These are phyloP conservation scores for Penaeus monodon DNA, from an alignment of 2,888 invertebrate genomes.

Conservation along the genomic window DNA sequence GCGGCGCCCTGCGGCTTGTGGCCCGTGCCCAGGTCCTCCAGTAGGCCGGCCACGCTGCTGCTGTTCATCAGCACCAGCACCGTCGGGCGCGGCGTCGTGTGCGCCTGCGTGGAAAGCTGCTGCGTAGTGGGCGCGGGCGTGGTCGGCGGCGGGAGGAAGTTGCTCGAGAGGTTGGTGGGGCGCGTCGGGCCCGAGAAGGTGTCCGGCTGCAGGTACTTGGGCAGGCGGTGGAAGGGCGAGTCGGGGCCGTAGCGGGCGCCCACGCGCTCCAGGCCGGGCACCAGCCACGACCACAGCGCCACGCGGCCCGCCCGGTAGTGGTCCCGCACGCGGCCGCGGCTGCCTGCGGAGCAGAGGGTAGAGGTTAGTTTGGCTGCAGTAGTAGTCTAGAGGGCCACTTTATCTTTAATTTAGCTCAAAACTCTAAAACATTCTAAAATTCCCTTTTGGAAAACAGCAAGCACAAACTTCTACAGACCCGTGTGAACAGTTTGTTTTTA, in stretches of 20 bases:
- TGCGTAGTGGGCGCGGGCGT: not conserved
- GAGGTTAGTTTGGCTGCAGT: no score
- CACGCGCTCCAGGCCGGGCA: conserved; percentile 78
- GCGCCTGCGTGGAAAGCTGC: not conserved
- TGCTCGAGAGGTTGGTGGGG: conserved; percentile 52
- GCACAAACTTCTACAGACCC: no score
- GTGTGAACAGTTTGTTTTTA: no score
- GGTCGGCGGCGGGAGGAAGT: conserved; percentile 57
- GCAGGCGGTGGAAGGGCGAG: conserved; percentile 48
- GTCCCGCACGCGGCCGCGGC: conserved; percentile 80
- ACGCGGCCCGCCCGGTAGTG: conserved; percentile 95
- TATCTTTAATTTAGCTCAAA: no score
- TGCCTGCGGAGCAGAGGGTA: conserved; percentile 1
- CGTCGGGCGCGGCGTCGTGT: conserved; percentile 24
- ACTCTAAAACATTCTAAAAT: no score
- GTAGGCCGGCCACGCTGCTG: conserved; percentile 34
- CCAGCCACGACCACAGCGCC: conserved; percentile 94
- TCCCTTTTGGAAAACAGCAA: no score
- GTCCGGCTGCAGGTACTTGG: conserved; percentile 60
- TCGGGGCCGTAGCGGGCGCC: conserved; percentile 50
- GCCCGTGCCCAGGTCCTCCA: conserved; percentile 20
- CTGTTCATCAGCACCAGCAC: conserved; percentile 22
- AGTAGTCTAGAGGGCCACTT: no score
- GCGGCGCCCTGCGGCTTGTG: not conserved
- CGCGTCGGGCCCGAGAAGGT: conserved; percentile 64